Evolutionary conservation across 2,888 invertebrate genomes (phyloP).

Genomic region (Folsomia manolachei): DNA sequence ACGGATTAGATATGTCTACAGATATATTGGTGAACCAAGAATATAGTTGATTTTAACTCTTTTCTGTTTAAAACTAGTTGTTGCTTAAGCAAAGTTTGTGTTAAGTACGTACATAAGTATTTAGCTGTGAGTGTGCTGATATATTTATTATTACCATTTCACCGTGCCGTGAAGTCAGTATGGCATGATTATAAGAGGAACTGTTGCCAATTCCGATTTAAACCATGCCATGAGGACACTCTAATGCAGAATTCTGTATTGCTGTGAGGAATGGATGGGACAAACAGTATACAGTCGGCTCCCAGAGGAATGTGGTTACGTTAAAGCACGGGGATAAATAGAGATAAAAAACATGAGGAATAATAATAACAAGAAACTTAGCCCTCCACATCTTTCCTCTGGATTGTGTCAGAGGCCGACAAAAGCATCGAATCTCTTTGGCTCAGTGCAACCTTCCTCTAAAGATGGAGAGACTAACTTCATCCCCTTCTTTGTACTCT

Average conservation of each 20-base stretch:
- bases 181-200: neutral
- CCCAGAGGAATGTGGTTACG: neutral
- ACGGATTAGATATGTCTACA: no score
- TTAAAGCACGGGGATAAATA: neutral
- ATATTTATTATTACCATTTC: neutral
- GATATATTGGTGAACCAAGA: no score
- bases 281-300: neutral
- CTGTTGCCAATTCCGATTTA: neutral
- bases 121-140: neutral
- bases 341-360: neutral
- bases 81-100: no score
- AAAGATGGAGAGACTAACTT: neutral
- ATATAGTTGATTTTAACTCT: no score
- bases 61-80: no score
- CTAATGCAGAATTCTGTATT: no score
- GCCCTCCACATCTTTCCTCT: constrained; percentile 6
- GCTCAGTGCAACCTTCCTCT: neutral
- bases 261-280: neutral
- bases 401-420: constrained; percentile 17
- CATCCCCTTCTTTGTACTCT: neutral
- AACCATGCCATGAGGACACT: neutral
- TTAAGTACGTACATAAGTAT: neutral
- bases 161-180: neutral
- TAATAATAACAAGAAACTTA: constrained; percentile 6
- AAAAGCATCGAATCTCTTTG: constrained; percentile 7